Conservation (phyloP, 2,113 vertebrate genomes). For the Microtus montanus region DNA sequence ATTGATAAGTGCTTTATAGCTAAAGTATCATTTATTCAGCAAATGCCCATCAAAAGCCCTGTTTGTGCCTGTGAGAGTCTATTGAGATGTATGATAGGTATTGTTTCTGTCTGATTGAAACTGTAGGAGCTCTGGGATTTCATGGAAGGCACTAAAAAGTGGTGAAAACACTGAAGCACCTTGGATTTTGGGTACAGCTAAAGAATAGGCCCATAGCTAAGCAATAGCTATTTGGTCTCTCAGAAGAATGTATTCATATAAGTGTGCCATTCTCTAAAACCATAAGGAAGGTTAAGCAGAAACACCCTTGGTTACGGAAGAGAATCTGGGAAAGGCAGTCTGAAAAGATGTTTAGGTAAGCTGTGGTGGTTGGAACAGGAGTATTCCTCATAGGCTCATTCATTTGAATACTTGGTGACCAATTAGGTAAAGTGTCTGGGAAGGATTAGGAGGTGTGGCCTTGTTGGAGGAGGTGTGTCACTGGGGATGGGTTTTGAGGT, state of each 20-base stretch:
- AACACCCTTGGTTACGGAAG: not conserved
- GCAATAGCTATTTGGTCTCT: not conserved
- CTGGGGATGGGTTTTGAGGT: not conserved
- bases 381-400: not conserved
- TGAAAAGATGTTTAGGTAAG: not conserved
- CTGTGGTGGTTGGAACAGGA: not conserved
- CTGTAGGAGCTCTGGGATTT: not conserved
- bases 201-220: rapidly evolving
- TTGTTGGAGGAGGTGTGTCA: not conserved
- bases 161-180: not conserved
- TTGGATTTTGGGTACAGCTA: not conserved
- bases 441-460: not conserved
- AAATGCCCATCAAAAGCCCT: not conserved
- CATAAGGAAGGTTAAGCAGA: not conserved
- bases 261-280: not conserved
- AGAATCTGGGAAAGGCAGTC: slow-evolving; percentile 1
- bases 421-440: not conserved
- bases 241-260: not conserved
- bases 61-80: not conserved
- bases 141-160: not conserved
- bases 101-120: not conserved
- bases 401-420: not conserved
- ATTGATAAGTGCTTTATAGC: not conserved
- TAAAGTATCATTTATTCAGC: slow-evolving; percentile 7
- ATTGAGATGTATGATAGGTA: not conserved